Evolutionary conservation across 1,140 invertebrate species (phyloP).

Genomic region (Proales similis): DNA sequence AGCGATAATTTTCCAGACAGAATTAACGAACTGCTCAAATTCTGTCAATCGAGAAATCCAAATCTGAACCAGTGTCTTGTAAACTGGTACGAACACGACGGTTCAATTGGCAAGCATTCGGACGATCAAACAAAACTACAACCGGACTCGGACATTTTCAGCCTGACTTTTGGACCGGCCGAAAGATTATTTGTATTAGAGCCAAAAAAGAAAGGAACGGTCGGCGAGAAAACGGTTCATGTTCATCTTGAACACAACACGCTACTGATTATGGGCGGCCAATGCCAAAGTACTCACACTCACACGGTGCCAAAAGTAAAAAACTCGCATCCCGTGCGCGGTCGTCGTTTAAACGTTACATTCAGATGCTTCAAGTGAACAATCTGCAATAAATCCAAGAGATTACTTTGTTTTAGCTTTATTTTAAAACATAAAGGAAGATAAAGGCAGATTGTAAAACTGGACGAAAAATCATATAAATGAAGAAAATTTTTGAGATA

Average conservation of each 20-base stretch:
- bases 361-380: constrained; percentile 1
- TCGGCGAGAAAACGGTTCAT: background rate
- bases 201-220: background rate
- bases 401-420: too few species aligned
- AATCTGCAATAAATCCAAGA: too few species aligned
- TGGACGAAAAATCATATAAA: too few species aligned
- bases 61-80: constrained; percentile 11
- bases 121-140: constrained; percentile 4
- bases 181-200: constrained; percentile 1
- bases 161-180: constrained; percentile 15
- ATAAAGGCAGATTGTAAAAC: too few species aligned
- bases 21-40: constrained; percentile 5
- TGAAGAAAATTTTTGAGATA: too few species aligned
- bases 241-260: background rate
- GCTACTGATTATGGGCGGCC: constrained; percentile 9
- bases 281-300: background rate
- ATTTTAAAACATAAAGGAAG: too few species aligned
- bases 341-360: background rate
- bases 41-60: background rate
- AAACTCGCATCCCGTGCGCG: background rate
- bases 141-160: constrained; percentile 14
- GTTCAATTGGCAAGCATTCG: constrained; percentile 15
- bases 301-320: background rate
- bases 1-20: background rate
- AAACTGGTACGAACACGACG: constrained; percentile 19